Base-by-base conservation (phyloP, 2,113 vertebrate genomes). In the Nothobranchius kuhntae region DNA sequence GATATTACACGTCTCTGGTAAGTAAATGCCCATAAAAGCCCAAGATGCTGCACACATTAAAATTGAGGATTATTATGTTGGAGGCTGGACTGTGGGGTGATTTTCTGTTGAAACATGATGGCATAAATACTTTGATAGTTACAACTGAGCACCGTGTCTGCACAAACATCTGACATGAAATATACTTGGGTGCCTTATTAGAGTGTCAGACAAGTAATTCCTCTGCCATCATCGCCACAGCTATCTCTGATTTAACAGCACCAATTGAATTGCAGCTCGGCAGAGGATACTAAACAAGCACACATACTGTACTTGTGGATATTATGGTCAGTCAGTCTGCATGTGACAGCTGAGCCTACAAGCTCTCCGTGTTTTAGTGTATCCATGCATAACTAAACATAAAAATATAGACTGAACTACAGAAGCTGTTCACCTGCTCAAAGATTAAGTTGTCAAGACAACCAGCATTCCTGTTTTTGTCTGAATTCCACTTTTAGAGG, bases 41-140 rank as follows among this genome's bases (percentile, higher is more conserved):
- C 35, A 35, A 75, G 55, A 74, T 53, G 57, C 51, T 15, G 48
- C 63, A 51, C 63, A 69, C 71, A 72, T 64, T 77, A 69, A 86
- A 86, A 82, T 85, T 70, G 77, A 63, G 73, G 77, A 81, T 84
- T 85, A 88, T 87, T 88, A 83, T 73, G 71, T 45, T 60, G 56
- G 40, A 61, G 68, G 42, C 63, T 64, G 73, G 69, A 68, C 55
- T 53, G 45, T 54, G 56, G 73, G 80, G 82, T 71, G 75, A 77
- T 85, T 82, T 85, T 80, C 72, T 64, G 67, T 61, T 71, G 75
- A 82, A 86, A 78, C 56, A 50, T 89, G 86, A 89, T 82, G 86
- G 77, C 78, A 80, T 88, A 90, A 92, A 86, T 84, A 87, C 83
- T 82, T 86, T 89, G 77, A 89, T 79, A 74, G 80, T 77, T 69